A percentile compares a stretch with the other conserved stretches of the same genome.
phyloP scores from a whole-genome alignment of 2,888 invertebrate genomes.

The Caenorhabditis sp. region DNA sequence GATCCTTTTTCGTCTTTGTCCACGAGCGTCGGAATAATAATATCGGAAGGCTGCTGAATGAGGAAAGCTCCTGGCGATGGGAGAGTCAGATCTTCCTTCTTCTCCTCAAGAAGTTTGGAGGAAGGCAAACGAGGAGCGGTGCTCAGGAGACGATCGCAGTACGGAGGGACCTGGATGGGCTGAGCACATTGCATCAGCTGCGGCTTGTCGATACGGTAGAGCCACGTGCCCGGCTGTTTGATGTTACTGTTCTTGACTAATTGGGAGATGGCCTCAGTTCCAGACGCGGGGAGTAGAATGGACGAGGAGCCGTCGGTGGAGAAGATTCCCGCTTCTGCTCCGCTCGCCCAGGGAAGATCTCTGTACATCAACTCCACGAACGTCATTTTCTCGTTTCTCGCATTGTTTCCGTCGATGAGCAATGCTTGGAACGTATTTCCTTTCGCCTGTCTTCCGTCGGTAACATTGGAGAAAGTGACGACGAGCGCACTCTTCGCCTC shows the following conservation, averaged over 20 bases:
- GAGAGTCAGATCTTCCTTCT: slow-evolving; percentile 55
- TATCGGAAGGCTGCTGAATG: slow-evolving; percentile 43
- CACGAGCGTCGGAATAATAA: slow-evolving; percentile 55
- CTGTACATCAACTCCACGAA: slow-evolving; percentile 76
- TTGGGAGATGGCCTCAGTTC: slow-evolving; percentile 75
- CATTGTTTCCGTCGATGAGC: slow-evolving; percentile 72
- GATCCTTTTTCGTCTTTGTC: slow-evolving; percentile 24
- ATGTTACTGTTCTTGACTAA: slow-evolving; percentile 75
- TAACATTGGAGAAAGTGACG: slow-evolving; percentile 72
- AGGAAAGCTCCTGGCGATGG: slow-evolving; percentile 46
- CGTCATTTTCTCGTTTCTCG: slow-evolving; percentile 66
- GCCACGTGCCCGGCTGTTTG: slow-evolving; percentile 75
- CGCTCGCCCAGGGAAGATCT: slow-evolving; percentile 73
- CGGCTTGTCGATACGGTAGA: slow-evolving; percentile 71
- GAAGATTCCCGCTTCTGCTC: slow-evolving; percentile 78
- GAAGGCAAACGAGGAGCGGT: slow-evolving; percentile 32
- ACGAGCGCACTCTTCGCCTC: slow-evolving; percentile 71
- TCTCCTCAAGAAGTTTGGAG: slow-evolving; percentile 37
- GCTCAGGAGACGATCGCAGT: slow-evolving; percentile 71
- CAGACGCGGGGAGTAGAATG: slow-evolving; percentile 77
- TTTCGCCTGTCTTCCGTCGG: slow-evolving; percentile 53
- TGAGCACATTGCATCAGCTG: slow-evolving; percentile 71
- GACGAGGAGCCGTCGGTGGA: slow-evolving; percentile 70
- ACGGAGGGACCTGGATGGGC: slow-evolving; percentile 74
- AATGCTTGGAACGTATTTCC: slow-evolving; percentile 78